Base-by-base conservation (phyloP, 2,797 vertebrate species). In the Alca torda region DNA sequence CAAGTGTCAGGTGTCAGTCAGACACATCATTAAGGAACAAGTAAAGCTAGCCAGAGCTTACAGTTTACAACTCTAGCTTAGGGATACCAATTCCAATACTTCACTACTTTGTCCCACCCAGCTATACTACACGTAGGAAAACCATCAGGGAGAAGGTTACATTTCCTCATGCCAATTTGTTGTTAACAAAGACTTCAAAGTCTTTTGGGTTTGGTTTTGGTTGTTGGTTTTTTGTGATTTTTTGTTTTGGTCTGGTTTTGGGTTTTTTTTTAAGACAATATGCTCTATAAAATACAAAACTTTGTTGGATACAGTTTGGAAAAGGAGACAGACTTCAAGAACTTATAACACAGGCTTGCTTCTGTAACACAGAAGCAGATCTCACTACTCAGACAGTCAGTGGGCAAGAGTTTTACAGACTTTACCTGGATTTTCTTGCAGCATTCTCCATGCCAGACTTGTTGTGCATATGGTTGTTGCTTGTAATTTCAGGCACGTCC, bases 341-440 rank as follows among this genome's bases (percentile, higher is more conserved):
- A 45, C 63, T 65, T 15, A 11, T 24, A 33, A 65, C 30, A 31
- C 41, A 45, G 41, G 31, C 41, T 65, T 45, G 41, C 63, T 65
- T 24, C 21, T 65, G 43, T 43, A 23, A 33, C 31, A 65, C 63
- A n/a, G 63, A 2, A 70, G 33, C 35, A 48, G 50, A n/a, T 67
- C 31, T 82, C 33, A 25, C 33, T 63, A 9, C 24, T 39, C 41
- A 33, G 60, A 63, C 31, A 25, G 10, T 9, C 75, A 74, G 28
- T 1, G 10, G 17, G 30, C 20, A 31, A 17, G 46, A 59, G 12
- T 87, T 51, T 82, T 45, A 46, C n/a, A 85, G 68, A 16, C 73
- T 53, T 89, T 96, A 99, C 99, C 98, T 98, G 81, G 98, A 96
- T 76, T 95, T 96, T 65, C 97, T 97, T 14, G 91, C 88, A 83